These are phyloP conservation scores for Zele albiditarsus DNA, from an alignment of 2,888 invertebrate species.

Conservation along the genomic window DNA sequence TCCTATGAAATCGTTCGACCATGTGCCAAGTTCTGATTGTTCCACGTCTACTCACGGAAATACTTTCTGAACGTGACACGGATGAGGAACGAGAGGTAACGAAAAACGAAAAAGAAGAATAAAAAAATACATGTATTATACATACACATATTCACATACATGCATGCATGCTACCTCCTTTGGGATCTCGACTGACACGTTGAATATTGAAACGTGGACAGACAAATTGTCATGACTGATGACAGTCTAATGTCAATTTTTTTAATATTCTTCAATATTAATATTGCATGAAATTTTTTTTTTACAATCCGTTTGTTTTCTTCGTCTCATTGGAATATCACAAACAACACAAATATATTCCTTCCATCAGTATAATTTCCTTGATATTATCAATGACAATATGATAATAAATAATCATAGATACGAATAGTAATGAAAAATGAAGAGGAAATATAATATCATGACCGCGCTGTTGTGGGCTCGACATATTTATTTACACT, in stretches of 20 bases:
- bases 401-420: no score
- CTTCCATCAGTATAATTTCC: no score
- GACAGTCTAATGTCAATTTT: not conserved
- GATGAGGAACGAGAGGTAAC: slow-evolving; percentile 37
- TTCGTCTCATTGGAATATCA: not conserved
- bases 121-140: slow-evolving; percentile 1
- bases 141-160: not conserved
- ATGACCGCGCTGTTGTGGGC: no score
- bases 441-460: no score
- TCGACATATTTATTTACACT: no score
- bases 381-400: no score
- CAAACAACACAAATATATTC: no score
- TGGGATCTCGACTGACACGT: not conserved
- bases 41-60: slow-evolving; percentile 55
- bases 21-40: slow-evolving; percentile 59
- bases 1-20: slow-evolving; percentile 21
- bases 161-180: not conserved
- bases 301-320: not conserved
- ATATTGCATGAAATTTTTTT: not conserved
- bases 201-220: slow-evolving; percentile 17
- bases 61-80: slow-evolving; percentile 51
- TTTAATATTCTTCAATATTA: no score
- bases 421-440: no score
- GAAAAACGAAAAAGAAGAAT: not conserved
- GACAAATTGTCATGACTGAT: slow-evolving; percentile 6